A percentile compares a stretch with the other conserved stretches of the same genome.
These are phyloP conservation scores for Silurus meridionalis DNA, from an alignment of 2,113 vertebrate genomes.

Conservation along the genomic window DNA sequence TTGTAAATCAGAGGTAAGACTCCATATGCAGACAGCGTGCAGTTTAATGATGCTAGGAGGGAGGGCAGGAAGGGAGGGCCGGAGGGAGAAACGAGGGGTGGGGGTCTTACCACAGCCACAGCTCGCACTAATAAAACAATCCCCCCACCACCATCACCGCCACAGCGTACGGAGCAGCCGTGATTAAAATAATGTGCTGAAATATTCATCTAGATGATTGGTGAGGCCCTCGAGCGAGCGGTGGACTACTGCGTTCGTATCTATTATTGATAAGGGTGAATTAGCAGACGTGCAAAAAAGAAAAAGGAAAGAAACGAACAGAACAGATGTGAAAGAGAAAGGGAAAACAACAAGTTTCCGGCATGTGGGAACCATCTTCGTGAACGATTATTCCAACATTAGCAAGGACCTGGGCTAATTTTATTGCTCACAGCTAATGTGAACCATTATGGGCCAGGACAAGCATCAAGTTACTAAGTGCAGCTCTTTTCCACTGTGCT, in stretches of 20 bases:
- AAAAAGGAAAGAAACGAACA: slow-evolving; percentile 37
- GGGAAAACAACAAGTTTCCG: slow-evolving; percentile 68
- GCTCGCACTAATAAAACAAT: slow-evolving; percentile 88
- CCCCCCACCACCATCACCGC: slow-evolving; percentile 2
- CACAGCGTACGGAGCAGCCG: slow-evolving; percentile 80
- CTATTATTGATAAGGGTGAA: slow-evolving; percentile 99
- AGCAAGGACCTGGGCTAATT: slow-evolving; percentile 82
- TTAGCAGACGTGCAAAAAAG: slow-evolving; percentile 81
- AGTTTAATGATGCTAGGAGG: slow-evolving; percentile 83
- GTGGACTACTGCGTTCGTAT: slow-evolving; percentile 96
- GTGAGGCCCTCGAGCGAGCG: slow-evolving; percentile 85
- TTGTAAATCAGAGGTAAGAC: slow-evolving; percentile 91
- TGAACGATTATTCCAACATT: slow-evolving; percentile 96
- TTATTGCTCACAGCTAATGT: slow-evolving; percentile 88
- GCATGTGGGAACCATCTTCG: slow-evolving; percentile 95
- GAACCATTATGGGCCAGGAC: slow-evolving; percentile 80
- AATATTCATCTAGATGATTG: slow-evolving; percentile 99
- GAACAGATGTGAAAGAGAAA: slow-evolving; percentile 23
- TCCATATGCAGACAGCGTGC: slow-evolving; percentile 84
- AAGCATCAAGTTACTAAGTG: slow-evolving; percentile 76
- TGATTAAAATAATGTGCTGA: slow-evolving; percentile 99
- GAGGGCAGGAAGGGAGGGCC: slow-evolving; percentile 8
- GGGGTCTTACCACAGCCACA: slow-evolving; percentile 77
- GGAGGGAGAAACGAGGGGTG: not conserved
- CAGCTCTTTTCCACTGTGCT: slow-evolving; percentile 66